Evolutionary conservation across 2,113 vertebrate genomes (phyloP).

Genomic region (Tichodroma muraria): DNA sequence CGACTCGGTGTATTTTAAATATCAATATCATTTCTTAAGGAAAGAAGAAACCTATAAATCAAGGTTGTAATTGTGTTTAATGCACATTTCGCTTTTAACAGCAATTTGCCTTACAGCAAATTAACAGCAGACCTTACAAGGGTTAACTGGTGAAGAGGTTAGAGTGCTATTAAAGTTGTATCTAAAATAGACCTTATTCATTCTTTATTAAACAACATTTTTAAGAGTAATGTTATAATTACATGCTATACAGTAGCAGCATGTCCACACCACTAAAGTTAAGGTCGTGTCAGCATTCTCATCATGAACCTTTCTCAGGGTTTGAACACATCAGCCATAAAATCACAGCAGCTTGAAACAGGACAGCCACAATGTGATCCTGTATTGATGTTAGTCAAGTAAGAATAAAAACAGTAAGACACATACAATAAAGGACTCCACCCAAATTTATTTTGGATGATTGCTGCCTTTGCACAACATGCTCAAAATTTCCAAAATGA

Average conservation of each 20-base stretch:
- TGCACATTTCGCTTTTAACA: conserved; percentile 71
- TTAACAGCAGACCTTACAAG: conserved; percentile 59
- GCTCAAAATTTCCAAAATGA: conserved; percentile 56
- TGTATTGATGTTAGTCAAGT: neutral
- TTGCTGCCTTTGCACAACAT: conserved; percentile 2
- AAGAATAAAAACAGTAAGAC: conserved; percentile 7
- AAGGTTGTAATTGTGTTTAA: conserved; percentile 66
- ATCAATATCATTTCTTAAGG: neutral
- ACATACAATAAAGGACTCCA: conserved; percentile 23
- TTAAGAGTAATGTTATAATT: conserved; percentile 59
- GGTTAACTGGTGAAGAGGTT: conserved; percentile 60
- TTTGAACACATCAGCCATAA: conserved; percentile 28
- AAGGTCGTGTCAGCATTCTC: conserved; percentile 40
- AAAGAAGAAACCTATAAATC: conserved; percentile 45
- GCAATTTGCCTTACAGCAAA: too few species aligned
- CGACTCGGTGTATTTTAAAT: neutral
- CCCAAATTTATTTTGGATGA: conserved; percentile 40
- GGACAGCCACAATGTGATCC: neutral
- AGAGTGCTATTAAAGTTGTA: conserved; percentile 66
- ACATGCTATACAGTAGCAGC: conserved; percentile 22
- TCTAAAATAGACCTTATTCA: conserved; percentile 72
- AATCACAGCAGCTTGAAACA: conserved; percentile 19
- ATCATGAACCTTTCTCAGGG: conserved; percentile 6
- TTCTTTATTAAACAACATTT: conserved; percentile 59
- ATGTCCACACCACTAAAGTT: conserved; percentile 37